phyloP scores from a whole-genome alignment of 2,797 vertebrate species.

The Etheostoma perlongum region DNA sequence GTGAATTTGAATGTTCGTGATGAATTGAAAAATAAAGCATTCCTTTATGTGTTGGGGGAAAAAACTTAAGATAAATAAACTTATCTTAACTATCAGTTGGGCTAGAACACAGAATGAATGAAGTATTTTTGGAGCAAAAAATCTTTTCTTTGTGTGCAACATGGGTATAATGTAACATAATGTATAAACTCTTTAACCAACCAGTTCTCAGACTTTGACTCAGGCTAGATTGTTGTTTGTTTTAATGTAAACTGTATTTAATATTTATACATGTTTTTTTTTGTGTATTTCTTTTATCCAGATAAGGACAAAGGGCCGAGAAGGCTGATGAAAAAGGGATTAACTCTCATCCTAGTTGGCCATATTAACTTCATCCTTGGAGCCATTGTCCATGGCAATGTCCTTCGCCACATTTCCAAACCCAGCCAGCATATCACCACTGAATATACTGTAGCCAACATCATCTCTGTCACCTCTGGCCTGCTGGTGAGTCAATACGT shows the following conservation, averaged over 20 bases:
- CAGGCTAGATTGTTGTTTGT: not conserved
- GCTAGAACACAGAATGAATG: not conserved
- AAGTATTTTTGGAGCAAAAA: not conserved
- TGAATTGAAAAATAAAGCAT: too few species aligned
- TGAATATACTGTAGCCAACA: slow-evolving; percentile 89
- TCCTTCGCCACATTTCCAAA: slow-evolving; percentile 92
- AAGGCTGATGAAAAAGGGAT: slow-evolving; percentile 90
- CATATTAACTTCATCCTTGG: slow-evolving; percentile 92
- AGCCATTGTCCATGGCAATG: slow-evolving; percentile 92
- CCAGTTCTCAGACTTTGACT: not conserved
- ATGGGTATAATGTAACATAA: not conserved
- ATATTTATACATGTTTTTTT: not conserved
- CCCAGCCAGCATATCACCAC: slow-evolving; percentile 84
- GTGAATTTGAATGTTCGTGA: too few species aligned
- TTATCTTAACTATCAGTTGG: not conserved
- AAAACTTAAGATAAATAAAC: too few species aligned
- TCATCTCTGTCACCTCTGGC: slow-evolving; percentile 92
- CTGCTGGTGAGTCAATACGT: slow-evolving; percentile 87
- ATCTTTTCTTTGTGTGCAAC: not conserved
- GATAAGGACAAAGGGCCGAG: slow-evolving; percentile 86
- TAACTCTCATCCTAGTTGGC: slow-evolving; percentile 91
- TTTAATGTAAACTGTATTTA: too few species aligned
- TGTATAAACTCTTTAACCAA: not conserved
- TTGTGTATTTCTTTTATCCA: slow-evolving; percentile 55
- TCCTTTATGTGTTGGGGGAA: too few species aligned